Evolutionary conservation across 2,113 vertebrate genomes (phyloP).

Genomic region (Polyodon spathula): DNA sequence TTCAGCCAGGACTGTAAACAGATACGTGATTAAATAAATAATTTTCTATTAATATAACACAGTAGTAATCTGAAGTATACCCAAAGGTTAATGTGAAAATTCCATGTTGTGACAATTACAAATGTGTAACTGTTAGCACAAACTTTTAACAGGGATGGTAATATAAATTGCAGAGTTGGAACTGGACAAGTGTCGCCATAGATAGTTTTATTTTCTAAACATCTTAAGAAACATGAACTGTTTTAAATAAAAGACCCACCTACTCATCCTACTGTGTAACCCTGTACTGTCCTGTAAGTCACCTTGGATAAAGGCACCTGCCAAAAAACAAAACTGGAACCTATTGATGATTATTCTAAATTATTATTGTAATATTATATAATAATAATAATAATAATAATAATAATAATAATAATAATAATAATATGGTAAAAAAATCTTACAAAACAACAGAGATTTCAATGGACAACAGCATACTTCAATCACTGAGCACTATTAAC

Average conservation of each 20-base stretch:
- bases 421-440: too few species aligned
- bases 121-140: constrained; percentile 26
- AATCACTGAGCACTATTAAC: too few species aligned
- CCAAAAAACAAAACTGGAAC: too few species aligned
- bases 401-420: too few species aligned
- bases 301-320: too few species aligned
- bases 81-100: constrained; percentile 26
- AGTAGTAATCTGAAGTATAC: constrained; percentile 26
- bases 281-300: too few species aligned
- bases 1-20: constrained; percentile 20
- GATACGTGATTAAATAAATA: constrained; percentile 32
- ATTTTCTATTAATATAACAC: constrained; percentile 30
- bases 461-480: too few species aligned
- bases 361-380: too few species aligned
- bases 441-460: too few species aligned
- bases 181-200: background rate
- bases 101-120: constrained; percentile 27
- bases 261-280: too few species aligned
- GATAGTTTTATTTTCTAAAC: background rate
- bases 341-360: too few species aligned
- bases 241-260: background rate
- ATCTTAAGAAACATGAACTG: background rate
- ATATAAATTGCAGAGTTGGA: too few species aligned
- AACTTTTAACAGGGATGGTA: constrained; percentile 14
- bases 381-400: background rate